Base-by-base conservation (phyloP, 2,888 invertebrate genomes). In the Plagiodera versicolora region DNA sequence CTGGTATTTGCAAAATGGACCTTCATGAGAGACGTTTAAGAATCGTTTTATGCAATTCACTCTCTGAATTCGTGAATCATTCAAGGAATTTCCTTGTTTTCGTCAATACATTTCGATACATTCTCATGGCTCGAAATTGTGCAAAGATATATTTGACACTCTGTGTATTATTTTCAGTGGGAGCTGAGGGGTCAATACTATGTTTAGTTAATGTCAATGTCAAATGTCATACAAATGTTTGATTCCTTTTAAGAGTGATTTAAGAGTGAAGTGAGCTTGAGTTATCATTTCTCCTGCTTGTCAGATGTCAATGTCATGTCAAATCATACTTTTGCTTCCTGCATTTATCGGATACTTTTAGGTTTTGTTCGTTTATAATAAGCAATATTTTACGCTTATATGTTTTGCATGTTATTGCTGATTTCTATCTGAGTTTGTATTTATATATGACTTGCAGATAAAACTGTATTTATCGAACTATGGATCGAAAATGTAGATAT, bases 1-100 rank as follows among this genome's bases (percentile, higher is more conserved):
- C 45, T 57, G 66, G 66, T 62, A 66, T 66, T 66, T 66, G 39
- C 61, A 58, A 44, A 28, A 52, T 52, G 16, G 57, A 52, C 60
- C 57, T 56, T 57, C 50, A 55, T 62, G 51, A 24, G 20, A 48
- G 58, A 17, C 47, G 20, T 48, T 56, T 56, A 50, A 60, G 56
- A 24, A 19, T 28, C 47, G 56, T 56, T 56, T 57, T 58, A 53
- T 54, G 54, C 54, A 58, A 54, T 54, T 54, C 53, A 53, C 45
- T 17, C 46, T 19, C 28, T 17, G 24, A 16, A 52, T 58, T 61
- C 54, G 46, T 61, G 56, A 58, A 56, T 58, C 61, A 54, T 51
- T 58, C 57, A 50, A 55, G 61, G 54, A 51, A 50, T 58, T 58
- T 61, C 58, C 61, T 54, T 17, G 47, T 6, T 39, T 30, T 5